Evolutionary conservation across 2,113 vertebrate species (phyloP).

Genomic region (Bubo bubo): DNA sequence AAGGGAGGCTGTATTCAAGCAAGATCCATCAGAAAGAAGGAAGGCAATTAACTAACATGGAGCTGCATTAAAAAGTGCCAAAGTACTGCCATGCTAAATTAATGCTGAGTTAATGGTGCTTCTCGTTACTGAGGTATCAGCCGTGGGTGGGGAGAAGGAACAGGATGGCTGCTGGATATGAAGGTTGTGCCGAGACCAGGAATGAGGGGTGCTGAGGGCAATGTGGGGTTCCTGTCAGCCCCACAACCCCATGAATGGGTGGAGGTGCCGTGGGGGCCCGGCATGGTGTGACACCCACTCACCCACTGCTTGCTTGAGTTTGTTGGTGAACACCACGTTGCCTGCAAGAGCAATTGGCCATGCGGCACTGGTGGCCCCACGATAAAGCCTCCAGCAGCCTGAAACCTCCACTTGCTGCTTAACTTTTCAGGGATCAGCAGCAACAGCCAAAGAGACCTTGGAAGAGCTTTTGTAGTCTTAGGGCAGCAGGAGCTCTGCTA

Average conservation of each 20-base stretch:
- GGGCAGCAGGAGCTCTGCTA: neutral
- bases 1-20: neutral
- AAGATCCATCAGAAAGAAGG: neutral
- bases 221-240: neutral
- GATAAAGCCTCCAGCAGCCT: neutral
- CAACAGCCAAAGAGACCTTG: neutral
- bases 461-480: neutral
- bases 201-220: neutral
- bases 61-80: neutral
- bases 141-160: neutral
- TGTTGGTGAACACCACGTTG: neutral
- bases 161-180: neutral
- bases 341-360: neutral
- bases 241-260: fast-evolving
- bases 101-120: neutral
- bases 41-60: neutral
- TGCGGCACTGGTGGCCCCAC: neutral
- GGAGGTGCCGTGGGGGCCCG: too few species aligned
- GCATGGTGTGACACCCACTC: neutral
- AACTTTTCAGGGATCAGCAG: neutral
- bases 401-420: neutral
- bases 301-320: neutral
- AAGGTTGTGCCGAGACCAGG: neutral
- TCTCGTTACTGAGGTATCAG: neutral
- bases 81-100: neutral